Percentiles rank a stretch among this genome's conserved stretches.
Evolutionary conservation across 1,140 invertebrate genomes (phyloP).

Genomic region (Euura saliciscinereae): DNA sequence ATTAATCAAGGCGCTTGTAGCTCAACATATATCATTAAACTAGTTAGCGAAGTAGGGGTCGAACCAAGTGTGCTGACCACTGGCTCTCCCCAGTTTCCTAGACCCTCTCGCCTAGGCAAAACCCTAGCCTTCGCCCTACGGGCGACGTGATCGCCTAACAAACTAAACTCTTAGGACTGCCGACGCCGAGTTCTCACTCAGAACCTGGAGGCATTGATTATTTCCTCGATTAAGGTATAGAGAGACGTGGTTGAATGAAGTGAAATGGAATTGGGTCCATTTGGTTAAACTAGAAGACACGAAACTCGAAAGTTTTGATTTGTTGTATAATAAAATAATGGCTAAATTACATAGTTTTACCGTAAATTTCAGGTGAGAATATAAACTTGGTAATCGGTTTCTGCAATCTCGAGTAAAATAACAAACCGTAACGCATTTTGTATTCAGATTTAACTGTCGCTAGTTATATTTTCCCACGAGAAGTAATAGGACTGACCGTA

Average conservation of each 20-base stretch:
- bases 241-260: neutral
- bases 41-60: slow-evolving; percentile 63
- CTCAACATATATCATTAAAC: slow-evolving; percentile 64
- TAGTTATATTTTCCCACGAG: neutral
- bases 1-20: slow-evolving; percentile 63
- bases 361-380: neutral
- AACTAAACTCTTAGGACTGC: slow-evolving; percentile 55
- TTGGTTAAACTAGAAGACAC: neutral
- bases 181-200: slow-evolving; percentile 36
- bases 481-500: neutral
- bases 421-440: neutral
- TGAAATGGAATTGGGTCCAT: neutral
- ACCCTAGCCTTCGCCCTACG: slow-evolving; percentile 29
- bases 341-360: no score
- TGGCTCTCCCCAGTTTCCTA: slow-evolving; percentile 38
- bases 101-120: slow-evolving; percentile 12
- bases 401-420: neutral
- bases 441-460: neutral
- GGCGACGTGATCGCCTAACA: slow-evolving; percentile 52
- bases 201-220: no score
- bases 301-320: no score
- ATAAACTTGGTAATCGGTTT: neutral
- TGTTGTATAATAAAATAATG: no score
- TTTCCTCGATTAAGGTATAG: no score
- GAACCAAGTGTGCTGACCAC: slow-evolving; percentile 61